Evolutionary conservation across 2,113 vertebrate genomes (phyloP).

Genomic region (Mugil cephalus): DNA sequence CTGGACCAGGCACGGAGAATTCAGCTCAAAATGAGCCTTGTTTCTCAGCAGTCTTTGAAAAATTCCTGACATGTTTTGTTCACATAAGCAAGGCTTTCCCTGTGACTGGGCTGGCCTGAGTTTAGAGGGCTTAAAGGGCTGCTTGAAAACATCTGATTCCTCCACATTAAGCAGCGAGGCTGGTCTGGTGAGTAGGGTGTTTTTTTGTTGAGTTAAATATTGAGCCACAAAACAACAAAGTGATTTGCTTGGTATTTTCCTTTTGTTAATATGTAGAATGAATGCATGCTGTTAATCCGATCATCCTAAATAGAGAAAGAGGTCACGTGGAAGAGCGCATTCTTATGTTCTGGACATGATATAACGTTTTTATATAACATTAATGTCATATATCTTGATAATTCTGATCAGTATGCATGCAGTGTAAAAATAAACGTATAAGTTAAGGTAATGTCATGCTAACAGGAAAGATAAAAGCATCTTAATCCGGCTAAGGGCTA

Average conservation of each 20-base stretch:
- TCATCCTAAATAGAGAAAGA: too few relatives aligned
- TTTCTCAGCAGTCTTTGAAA: slow-evolving; percentile 41
- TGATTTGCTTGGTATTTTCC: background rate
- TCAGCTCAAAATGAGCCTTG: slow-evolving; percentile 48
- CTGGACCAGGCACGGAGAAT: slow-evolving; percentile 51
- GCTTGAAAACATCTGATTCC: slow-evolving; percentile 57
- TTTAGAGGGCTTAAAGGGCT: slow-evolving; percentile 53
- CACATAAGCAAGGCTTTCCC: slow-evolving; percentile 58
- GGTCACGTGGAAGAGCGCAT: too few relatives aligned
- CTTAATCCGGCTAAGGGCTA: too few relatives aligned
- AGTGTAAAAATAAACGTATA: background rate
- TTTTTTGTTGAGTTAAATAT: background rate
- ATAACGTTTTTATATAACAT: background rate
- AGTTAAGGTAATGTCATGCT: too few relatives aligned
- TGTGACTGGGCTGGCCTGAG: slow-evolving; percentile 59
- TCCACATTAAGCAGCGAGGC: slow-evolving; percentile 27
- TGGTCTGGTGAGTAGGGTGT: slow-evolving; percentile 55
- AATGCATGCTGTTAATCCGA: background rate
- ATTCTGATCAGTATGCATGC: background rate
- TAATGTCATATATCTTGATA: background rate
- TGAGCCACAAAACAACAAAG: background rate
- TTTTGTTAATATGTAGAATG: slow-evolving; percentile 1
- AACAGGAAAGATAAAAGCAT: background rate
- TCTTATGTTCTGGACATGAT: background rate
- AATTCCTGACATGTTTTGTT: slow-evolving; percentile 51